These are phyloP conservation scores for Polypterus bichir DNA, from an alignment of 2,113 vertebrate species.

Conservation along the genomic window DNA sequence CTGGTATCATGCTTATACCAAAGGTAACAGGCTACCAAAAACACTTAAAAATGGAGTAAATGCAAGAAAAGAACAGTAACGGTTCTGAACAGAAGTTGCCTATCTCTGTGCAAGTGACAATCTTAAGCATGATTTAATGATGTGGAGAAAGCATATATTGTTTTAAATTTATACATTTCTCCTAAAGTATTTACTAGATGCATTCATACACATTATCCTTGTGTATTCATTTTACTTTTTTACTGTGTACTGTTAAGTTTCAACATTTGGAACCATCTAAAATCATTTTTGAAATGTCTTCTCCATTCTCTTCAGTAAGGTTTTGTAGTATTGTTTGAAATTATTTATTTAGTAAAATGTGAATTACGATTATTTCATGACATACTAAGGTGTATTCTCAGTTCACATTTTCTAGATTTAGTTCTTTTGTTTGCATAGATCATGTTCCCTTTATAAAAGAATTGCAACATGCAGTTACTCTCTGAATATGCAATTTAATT, in stretches of 20 bases:
- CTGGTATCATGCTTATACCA: constrained; percentile 92
- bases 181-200: constrained; percentile 7
- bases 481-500: no score
- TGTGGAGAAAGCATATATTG: not conserved
- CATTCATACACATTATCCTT: not conserved
- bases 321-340: no score
- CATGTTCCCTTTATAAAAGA: no score
- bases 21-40: constrained; percentile 82
- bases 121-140: constrained; percentile 10
- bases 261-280: not conserved
- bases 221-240: not conserved
- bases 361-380: no score
- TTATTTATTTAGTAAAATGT: no score
- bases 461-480: no score
- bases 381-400: no score
- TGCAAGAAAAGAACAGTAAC: constrained; percentile 64
- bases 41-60: constrained; percentile 49
- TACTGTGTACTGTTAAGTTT: constrained; percentile 1
- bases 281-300: no score
- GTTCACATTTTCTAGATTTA: no score
- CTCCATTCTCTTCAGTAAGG: no score
- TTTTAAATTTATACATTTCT: constrained; percentile 11
- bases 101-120: constrained; percentile 4
- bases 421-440: no score
- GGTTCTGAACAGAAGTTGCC: not conserved